These are phyloP conservation scores for Augochlorella aurata DNA, from an alignment of 2,888 invertebrate species.

Conservation along the genomic window DNA sequence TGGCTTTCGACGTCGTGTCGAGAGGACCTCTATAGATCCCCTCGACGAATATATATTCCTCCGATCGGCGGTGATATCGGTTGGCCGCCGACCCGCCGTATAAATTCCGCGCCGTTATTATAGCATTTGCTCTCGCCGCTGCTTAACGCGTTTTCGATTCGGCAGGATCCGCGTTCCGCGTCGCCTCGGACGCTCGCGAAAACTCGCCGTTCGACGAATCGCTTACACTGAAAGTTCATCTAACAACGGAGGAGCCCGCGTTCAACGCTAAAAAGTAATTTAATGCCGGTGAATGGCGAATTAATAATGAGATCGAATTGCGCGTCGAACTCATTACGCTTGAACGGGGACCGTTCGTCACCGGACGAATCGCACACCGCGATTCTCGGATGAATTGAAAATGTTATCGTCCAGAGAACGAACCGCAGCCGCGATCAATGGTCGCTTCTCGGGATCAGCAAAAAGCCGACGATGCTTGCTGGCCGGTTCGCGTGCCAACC, in stretches of 20 bases:
- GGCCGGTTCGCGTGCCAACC: constrained; percentile 25
- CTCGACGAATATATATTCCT: constrained; percentile 62
- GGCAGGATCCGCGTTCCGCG: neutral
- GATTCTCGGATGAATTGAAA: neutral
- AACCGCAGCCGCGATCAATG: constrained; percentile 9
- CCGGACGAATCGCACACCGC: neutral
- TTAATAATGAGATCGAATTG: neutral
- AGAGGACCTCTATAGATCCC: constrained; percentile 51
- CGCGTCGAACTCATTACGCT: neutral
- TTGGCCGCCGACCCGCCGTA: constrained; percentile 18
- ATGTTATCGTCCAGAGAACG: neutral
- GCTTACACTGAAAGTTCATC: neutral
- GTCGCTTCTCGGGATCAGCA: neutral
- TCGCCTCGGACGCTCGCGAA: too few species aligned
- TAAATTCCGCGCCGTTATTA: constrained; percentile 28
- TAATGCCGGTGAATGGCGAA: neutral
- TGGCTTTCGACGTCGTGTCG: constrained; percentile 64
- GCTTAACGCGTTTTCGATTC: constrained; percentile 22
- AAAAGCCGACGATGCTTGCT: constrained; percentile 4
- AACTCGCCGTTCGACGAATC: neutral
- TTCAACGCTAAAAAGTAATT: neutral
- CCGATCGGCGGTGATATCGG: constrained; percentile 48
- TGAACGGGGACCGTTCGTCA: neutral
- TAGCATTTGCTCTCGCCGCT: neutral
- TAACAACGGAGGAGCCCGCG: neutral